phyloP scores from a whole-genome alignment of 2,888 invertebrate species.

The Ophion ventricosus region DNA sequence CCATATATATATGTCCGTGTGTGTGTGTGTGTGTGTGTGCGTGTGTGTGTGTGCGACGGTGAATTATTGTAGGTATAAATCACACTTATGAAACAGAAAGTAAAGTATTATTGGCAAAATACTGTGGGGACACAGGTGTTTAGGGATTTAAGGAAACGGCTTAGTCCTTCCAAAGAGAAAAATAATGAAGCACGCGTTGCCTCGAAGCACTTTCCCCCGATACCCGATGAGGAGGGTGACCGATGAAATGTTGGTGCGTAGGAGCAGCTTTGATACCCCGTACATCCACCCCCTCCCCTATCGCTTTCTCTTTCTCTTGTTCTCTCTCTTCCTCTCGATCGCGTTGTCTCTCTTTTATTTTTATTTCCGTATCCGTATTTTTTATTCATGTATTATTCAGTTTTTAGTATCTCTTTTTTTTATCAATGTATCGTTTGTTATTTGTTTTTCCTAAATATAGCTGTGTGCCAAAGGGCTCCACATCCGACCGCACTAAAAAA shows the following conservation, averaged over 20 bases:
- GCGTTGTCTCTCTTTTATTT: too few relatives aligned
- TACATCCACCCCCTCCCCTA: too few relatives aligned
- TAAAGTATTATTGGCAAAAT: background rate
- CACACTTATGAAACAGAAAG: background rate
- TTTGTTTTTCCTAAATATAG: background rate
- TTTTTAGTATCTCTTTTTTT: too few relatives aligned
- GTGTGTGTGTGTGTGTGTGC: too few relatives aligned
- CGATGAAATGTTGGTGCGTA: background rate
- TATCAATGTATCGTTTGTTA: background rate
- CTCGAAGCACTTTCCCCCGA: background rate
- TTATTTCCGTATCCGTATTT: too few relatives aligned
- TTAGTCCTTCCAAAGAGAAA: background rate
- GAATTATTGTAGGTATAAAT: background rate
- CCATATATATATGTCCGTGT: too few relatives aligned
- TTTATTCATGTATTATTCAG: too few relatives aligned
- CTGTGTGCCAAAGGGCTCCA: too few relatives aligned
- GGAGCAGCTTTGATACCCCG: background rate
- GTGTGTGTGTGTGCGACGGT: too few relatives aligned
- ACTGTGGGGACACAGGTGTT: background rate
- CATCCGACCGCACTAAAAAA: too few relatives aligned
- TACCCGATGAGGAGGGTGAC: constrained; percentile 8
- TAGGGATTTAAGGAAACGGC: background rate
- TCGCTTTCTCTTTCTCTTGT: too few relatives aligned
- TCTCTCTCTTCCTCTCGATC: too few relatives aligned
- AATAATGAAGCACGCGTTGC: constrained; percentile 18